Conservation (phyloP, 2,113 vertebrate genomes). For the Sander lucioperca region DNA sequence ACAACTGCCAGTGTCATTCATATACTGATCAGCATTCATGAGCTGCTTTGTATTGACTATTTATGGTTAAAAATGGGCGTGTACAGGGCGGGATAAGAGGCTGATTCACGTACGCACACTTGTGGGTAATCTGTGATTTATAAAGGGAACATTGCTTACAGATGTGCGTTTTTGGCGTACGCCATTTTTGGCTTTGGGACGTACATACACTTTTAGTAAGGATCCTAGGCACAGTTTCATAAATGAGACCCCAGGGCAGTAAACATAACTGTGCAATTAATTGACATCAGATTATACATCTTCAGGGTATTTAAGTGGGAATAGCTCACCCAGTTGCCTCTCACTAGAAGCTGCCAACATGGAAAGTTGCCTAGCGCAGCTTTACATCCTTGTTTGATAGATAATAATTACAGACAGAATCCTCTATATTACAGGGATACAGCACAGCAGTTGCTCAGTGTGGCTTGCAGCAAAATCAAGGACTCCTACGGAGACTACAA, state of each 20-base stretch:
- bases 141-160: too few relatives aligned
- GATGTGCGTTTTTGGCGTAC: too few relatives aligned
- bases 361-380: conserved; percentile 41
- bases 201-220: too few relatives aligned
- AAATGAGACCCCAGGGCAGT: not conserved
- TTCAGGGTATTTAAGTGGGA: conserved; percentile 22
- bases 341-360: conserved; percentile 31
- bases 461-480: conserved; percentile 40
- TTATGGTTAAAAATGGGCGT: too few relatives aligned
- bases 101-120: too few relatives aligned
- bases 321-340: conserved; percentile 8
- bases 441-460: conserved; percentile 50
- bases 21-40: too few relatives aligned
- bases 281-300: conserved; percentile 20
- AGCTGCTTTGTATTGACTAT: too few relatives aligned
- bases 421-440: conserved; percentile 39
- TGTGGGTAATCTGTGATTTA: too few relatives aligned
- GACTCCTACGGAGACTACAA: conserved; percentile 38
- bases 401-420: conserved; percentile 61
- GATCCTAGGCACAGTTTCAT: too few relatives aligned
- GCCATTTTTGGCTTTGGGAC: too few relatives aligned
- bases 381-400: conserved; percentile 52
- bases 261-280: conserved; percentile 12
- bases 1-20: too few relatives aligned
- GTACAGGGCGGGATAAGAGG: too few relatives aligned